Conservation (phyloP, 2,888 invertebrate species). For the Thysanoteuthis rhombus region DNA sequence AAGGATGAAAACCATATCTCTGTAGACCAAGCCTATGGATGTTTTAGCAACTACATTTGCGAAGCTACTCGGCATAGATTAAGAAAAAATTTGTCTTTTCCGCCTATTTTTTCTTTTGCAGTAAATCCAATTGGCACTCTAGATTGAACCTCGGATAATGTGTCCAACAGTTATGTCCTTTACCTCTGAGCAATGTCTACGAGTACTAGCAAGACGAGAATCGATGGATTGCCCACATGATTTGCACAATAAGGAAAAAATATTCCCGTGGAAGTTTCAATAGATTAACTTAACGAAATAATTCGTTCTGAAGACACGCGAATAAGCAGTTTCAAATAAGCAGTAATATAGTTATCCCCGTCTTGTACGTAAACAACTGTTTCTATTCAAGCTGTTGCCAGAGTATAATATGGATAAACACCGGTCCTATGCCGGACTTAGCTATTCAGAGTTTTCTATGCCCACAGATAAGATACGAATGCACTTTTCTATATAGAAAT, state of each 20-base stretch:
- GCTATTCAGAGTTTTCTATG: not conserved
- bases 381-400: not conserved
- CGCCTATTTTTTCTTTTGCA: too few species aligned
- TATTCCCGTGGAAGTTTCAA: not conserved
- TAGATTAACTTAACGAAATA: not conserved
- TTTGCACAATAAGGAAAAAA: not conserved
- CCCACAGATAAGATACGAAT: not conserved
- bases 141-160: too few species aligned
- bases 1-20: too few species aligned
- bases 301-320: not conserved
- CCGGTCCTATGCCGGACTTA: not conserved
- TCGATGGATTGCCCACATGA: not conserved
- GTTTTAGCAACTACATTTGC: too few species aligned
- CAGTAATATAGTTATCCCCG: not conserved
- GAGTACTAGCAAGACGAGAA: too few species aligned
- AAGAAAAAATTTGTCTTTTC: too few species aligned
- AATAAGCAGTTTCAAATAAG: not conserved
- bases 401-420: not conserved
- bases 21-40: too few species aligned
- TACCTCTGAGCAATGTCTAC: too few species aligned
- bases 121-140: too few species aligned
- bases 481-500: not conserved
- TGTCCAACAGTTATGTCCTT: too few species aligned
- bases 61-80: too few species aligned
- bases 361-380: slow-evolving; percentile 12